These are phyloP conservation scores for Caradrina kadenii DNA, from an alignment of 2,888 invertebrate genomes.

Conservation along the genomic window DNA sequence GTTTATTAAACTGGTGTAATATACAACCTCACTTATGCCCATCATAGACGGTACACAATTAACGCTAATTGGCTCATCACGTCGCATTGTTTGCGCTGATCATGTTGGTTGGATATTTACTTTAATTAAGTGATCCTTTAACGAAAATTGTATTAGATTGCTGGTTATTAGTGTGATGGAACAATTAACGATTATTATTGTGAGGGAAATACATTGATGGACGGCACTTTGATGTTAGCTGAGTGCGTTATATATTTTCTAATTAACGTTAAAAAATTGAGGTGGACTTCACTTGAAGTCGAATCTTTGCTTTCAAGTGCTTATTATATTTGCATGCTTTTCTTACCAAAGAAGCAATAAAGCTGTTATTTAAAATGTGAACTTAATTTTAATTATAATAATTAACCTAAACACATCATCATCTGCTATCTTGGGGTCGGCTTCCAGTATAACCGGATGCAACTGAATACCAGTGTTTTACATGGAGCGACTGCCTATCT, in stretches of 20 bases:
- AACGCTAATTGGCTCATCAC: conserved; percentile 50
- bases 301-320: too few relatives aligned
- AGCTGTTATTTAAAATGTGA: too few relatives aligned
- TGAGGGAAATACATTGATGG: not conserved
- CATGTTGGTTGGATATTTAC: conserved; percentile 31
- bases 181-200: conserved; percentile 3
- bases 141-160: conserved; percentile 28
- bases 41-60: conserved; percentile 41
- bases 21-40: conserved; percentile 9
- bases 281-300: not conserved
- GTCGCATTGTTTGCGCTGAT: conserved; percentile 36
- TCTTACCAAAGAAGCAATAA: too few relatives aligned
- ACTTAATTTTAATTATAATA: too few relatives aligned
- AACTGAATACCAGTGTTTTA: too few relatives aligned
- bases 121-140: conserved; percentile 33
- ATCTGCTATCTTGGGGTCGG: too few relatives aligned
- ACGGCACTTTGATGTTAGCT: not conserved
- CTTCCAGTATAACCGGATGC: too few relatives aligned
- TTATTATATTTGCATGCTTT: too few relatives aligned
- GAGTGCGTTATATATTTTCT: not conserved
- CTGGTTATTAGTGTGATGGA: conserved; percentile 6
- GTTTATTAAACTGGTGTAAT: conserved; percentile 1
- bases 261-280: not conserved
- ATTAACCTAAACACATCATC: too few relatives aligned
- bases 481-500: too few relatives aligned